Evolutionary conservation across 2,797 vertebrate genomes (phyloP).

Genomic region (Pangasius mekongensis): DNA sequence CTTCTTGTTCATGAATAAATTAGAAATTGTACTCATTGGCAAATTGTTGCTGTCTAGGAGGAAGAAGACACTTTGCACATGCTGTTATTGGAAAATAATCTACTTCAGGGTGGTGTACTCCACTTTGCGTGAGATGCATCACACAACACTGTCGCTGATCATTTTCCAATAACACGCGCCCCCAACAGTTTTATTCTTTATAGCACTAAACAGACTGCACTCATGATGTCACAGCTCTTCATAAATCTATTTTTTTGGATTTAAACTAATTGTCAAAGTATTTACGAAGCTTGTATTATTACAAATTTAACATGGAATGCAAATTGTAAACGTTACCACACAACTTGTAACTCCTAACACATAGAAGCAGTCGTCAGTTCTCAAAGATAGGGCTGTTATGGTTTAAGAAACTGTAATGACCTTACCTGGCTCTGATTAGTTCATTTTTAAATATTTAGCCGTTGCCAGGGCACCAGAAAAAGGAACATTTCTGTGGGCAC

Average conservation of each 20-base stretch:
- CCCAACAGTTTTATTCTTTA: neutral
- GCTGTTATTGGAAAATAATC: neutral
- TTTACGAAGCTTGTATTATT: neutral
- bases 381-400: neutral
- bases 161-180: neutral
- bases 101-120: neutral
- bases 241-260: neutral
- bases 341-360: neutral
- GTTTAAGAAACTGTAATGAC: neutral
- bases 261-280: neutral
- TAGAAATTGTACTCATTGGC: neutral
- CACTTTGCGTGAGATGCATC: neutral
- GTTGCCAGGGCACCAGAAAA: slow-evolving; percentile 7
- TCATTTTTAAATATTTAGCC: slow-evolving; percentile 43
- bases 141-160: neutral
- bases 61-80: neutral
- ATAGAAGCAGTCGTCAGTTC: neutral
- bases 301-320: neutral
- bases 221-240: neutral
- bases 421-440: slow-evolving; percentile 21
- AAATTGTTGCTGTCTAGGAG: neutral
- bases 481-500: slow-evolving; percentile 18
- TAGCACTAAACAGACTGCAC: neutral
- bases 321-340: neutral
- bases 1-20: no score